phyloP scores from a whole-genome alignment of 2,113 vertebrate genomes.

The Lasiurus cinereus region DNA sequence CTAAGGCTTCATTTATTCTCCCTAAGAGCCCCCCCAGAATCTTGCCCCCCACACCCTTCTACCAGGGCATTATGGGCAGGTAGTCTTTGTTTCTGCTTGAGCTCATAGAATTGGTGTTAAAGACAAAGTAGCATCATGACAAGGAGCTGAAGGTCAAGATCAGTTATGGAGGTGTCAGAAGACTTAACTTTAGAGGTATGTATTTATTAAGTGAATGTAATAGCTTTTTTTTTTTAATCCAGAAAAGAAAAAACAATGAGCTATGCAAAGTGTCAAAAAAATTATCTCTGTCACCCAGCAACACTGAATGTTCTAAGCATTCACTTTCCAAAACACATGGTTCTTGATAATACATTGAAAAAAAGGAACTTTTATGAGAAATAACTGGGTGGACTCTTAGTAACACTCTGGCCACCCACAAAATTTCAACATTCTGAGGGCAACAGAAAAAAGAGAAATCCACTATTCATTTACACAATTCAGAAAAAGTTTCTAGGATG shows the following conservation, averaged over 20 bases:
- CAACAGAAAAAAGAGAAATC: not conserved
- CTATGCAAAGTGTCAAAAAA: not conserved
- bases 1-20: not conserved
- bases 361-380: not conserved
- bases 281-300: not conserved
- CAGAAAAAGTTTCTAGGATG: not conserved
- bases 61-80: not conserved
- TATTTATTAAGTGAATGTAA: not conserved
- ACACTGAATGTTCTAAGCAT: not conserved
- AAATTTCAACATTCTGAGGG: slow-evolving; percentile 11
- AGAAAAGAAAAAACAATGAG: not conserved
- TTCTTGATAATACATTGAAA: not conserved
- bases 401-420: not conserved
- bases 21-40: not conserved
- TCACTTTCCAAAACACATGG: not conserved
- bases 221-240: not conserved
- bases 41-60: not conserved
- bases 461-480: not conserved
- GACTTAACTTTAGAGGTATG: not conserved
- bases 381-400: not conserved
- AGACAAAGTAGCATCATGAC: not conserved
- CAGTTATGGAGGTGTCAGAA: not conserved
- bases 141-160: not conserved
- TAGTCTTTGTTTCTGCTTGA: not conserved
- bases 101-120: not conserved